Percentiles rank a stretch among this genome's conserved stretches.
Evolutionary conservation across 2,888 invertebrate species (phyloP).

Genomic region (Scelioninae gen. 1): DNA sequence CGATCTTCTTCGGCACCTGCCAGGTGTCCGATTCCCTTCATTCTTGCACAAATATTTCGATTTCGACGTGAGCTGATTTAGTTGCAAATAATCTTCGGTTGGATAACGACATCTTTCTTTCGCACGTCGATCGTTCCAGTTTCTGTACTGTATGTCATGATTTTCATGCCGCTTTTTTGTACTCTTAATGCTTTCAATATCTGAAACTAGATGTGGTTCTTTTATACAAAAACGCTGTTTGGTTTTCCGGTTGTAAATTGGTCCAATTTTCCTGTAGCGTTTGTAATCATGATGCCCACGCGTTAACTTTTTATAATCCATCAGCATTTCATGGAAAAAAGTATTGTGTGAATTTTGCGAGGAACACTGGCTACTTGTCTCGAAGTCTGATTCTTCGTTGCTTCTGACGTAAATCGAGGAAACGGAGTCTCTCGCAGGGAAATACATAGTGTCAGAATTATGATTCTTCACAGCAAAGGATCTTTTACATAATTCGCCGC

Average conservation of each 20-base stretch:
- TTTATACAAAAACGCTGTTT: neutral
- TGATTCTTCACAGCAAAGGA: constrained; percentile 2
- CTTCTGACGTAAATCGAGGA: constrained; percentile 1
- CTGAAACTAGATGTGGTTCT: neutral
- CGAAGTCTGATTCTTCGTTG: constrained; percentile 16
- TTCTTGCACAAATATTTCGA: neutral
- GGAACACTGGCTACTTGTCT: neutral
- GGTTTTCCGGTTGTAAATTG: neutral
- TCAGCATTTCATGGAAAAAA: constrained; percentile 41
- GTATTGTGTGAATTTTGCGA: constrained; percentile 10
- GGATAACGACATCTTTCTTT: neutral
- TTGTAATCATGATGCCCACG: constrained; percentile 1
- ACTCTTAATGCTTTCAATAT: neutral
- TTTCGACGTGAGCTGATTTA: too few relatives aligned
- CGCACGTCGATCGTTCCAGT: neutral
- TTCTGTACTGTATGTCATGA: neutral
- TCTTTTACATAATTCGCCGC: constrained; percentile 3
- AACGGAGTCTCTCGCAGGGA: constrained; percentile 1
- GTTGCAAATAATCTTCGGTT: neutral
- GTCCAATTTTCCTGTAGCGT: neutral
- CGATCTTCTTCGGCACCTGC: too few relatives aligned
- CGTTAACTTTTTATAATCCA: constrained; percentile 26
- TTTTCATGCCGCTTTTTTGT: neutral
- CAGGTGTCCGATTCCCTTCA: too few relatives aligned
- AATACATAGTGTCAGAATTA: constrained; percentile 21